Evolutionary conservation across 2,888 invertebrate species (phyloP).

Genomic region (Tetramorium bicarinatum): DNA sequence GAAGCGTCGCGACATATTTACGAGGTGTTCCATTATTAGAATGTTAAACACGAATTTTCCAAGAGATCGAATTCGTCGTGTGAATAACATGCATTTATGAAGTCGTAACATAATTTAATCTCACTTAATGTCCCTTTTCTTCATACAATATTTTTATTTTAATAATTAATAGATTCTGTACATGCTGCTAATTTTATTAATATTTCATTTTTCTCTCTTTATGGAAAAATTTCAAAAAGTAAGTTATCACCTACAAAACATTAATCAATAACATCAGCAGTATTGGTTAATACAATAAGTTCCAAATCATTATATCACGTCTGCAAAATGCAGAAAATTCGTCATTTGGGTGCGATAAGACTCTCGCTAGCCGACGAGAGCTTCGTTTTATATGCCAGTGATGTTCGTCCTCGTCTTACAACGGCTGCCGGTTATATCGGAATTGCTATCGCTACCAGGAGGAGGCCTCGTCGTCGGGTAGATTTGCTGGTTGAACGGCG

Average conservation of each 20-base stretch:
- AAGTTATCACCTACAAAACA: neutral
- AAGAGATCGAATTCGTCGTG: neutral
- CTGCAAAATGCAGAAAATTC: conserved; percentile 10
- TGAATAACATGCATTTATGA: conserved; percentile 16
- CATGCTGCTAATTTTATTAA: neutral
- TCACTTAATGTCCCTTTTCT: neutral
- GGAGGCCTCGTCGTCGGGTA: conserved; percentile 74
- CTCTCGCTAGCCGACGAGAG: conserved; percentile 9
- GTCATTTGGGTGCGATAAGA: conserved; percentile 29
- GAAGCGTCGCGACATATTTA: conserved; percentile 49
- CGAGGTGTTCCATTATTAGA: conserved; percentile 30
- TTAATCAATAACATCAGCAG: neutral
- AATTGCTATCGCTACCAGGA: conserved; percentile 81
- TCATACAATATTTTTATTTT: neutral
- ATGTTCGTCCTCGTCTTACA: conserved; percentile 73
- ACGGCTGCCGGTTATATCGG: conserved; percentile 76
- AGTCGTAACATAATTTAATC: neutral
- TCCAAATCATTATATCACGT: neutral
- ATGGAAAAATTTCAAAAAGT: neutral
- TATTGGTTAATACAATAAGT: neutral
- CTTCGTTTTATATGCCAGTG: conserved; percentile 66
- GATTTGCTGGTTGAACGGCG: conserved; percentile 82
- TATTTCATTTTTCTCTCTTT: neutral
- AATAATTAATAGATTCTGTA: neutral
- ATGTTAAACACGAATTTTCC: conserved; percentile 3